Percentiles rank a stretch among this genome's conserved stretches.
These are phyloP conservation scores for Cynopterus sphinx DNA, from an alignment of 2,797 vertebrate genomes.

Conservation along the genomic window DNA sequence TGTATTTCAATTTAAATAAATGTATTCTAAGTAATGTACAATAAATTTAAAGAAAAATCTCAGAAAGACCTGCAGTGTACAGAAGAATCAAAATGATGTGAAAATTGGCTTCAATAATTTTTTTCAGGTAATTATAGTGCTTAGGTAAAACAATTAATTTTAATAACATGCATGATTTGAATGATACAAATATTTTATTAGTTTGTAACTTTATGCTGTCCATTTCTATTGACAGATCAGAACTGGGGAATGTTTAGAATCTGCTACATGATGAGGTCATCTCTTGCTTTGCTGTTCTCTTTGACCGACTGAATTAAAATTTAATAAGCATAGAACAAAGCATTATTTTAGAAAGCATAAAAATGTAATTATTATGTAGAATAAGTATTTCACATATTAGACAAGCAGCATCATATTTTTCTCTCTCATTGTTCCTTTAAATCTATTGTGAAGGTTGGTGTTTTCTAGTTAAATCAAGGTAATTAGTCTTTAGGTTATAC, in stretches of 20 bases:
- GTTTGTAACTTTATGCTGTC: not conserved
- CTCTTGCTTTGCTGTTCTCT: not conserved
- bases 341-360: not conserved
- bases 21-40: slow-evolving; percentile 49
- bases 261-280: not conserved
- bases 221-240: not conserved
- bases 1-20: slow-evolving; percentile 67
- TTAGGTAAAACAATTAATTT: slow-evolving; percentile 50
- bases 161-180: slow-evolving; percentile 28
- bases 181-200: not conserved
- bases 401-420: not conserved
- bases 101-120: slow-evolving; percentile 27
- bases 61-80: slow-evolving; percentile 30
- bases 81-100: slow-evolving; percentile 51
- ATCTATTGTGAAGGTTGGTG: not conserved
- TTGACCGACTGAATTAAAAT: slow-evolving; percentile 25
- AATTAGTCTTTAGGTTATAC: not conserved
- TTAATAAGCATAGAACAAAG: not conserved
- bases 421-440: not conserved
- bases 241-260: not conserved
- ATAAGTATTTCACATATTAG: not conserved
- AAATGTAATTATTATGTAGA: not conserved
- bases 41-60: not conserved
- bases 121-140: not conserved
- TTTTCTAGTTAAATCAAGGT: not conserved